These are phyloP conservation scores for Megaceryle torquata DNA, from an alignment of 2,113 vertebrate species.

Conservation along the genomic window DNA sequence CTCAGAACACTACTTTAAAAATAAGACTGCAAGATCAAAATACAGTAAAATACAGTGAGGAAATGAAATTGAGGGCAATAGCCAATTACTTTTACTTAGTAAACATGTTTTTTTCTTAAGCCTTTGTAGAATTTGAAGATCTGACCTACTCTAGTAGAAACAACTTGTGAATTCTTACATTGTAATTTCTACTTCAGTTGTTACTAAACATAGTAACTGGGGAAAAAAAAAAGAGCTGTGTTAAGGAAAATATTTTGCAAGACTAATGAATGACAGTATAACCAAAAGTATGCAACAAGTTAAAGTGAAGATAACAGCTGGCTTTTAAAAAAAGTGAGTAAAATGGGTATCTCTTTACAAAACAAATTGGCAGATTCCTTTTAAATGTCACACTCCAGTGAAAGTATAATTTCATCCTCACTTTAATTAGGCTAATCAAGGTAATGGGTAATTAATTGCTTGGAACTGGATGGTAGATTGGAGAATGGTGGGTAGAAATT, in stretches of 20 bases:
- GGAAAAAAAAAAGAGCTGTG: not conserved
- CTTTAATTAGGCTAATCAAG: constrained; percentile 2
- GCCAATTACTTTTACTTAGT: not conserved
- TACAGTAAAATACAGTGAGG: not conserved
- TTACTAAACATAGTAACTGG: not conserved
- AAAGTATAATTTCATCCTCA: not conserved
- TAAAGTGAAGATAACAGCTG: not conserved
- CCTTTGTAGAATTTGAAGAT: not conserved
- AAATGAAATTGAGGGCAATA: not conserved
- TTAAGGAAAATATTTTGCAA: not conserved
- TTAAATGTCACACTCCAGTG: not conserved
- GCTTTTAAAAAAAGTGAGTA: not conserved
- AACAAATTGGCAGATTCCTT: not conserved
- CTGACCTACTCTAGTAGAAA: not conserved
- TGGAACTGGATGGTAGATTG: not conserved
- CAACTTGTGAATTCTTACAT: accelerated
- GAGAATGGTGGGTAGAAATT: not conserved
- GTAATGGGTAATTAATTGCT: not conserved
- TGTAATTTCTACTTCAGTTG: not conserved
- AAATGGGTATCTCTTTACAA: not conserved
- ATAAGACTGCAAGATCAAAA: not conserved
- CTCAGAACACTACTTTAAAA: not conserved
- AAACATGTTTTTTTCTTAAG: not conserved
- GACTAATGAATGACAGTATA: not conserved
- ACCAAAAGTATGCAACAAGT: not conserved